These are phyloP conservation scores for Sapayoa aenigma DNA, from an alignment of 2,113 vertebrate genomes.

Conservation along the genomic window DNA sequence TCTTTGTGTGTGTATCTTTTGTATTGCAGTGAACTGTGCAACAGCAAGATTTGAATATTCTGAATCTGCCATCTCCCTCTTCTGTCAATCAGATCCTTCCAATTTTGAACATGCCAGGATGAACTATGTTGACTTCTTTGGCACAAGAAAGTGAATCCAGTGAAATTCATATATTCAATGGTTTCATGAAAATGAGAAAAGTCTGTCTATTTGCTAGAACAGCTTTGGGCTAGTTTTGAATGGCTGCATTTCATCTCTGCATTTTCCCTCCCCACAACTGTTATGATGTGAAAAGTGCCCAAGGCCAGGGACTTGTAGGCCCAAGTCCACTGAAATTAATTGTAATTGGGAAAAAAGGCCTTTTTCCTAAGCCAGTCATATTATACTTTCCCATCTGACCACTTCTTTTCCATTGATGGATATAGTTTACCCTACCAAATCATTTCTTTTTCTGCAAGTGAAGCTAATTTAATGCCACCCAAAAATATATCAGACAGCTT, in stretches of 20 bases:
- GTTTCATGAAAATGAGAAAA: slow-evolving; percentile 70
- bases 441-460: slow-evolving; percentile 3
- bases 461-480: slow-evolving; percentile 37
- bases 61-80: slow-evolving; percentile 61
- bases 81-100: slow-evolving; percentile 64
- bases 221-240: slow-evolving; percentile 70
- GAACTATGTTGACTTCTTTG: slow-evolving; percentile 69
- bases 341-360: slow-evolving; percentile 49
- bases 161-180: slow-evolving; percentile 68
- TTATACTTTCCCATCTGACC: slow-evolving; percentile 27
- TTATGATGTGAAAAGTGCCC: slow-evolving; percentile 70
- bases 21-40: slow-evolving; percentile 47
- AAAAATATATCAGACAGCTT: slow-evolving; percentile 44
- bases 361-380: slow-evolving; percentile 50
- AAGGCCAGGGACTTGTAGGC: slow-evolving; percentile 64
- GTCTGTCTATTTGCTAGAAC: slow-evolving; percentile 68
- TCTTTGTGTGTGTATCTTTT: slow-evolving; percentile 41
- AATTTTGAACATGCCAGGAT: slow-evolving; percentile 69
- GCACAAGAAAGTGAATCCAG: slow-evolving; percentile 64
- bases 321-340: slow-evolving; percentile 67
- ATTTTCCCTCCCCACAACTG: slow-evolving; percentile 62
- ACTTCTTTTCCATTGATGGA: slow-evolving; percentile 37
- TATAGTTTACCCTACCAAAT: slow-evolving; percentile 22
- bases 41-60: slow-evolving; percentile 65
- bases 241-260: slow-evolving; percentile 65